Conservation (phyloP, 2,113 vertebrate species). For the Mormyrus iriodes region DNA sequence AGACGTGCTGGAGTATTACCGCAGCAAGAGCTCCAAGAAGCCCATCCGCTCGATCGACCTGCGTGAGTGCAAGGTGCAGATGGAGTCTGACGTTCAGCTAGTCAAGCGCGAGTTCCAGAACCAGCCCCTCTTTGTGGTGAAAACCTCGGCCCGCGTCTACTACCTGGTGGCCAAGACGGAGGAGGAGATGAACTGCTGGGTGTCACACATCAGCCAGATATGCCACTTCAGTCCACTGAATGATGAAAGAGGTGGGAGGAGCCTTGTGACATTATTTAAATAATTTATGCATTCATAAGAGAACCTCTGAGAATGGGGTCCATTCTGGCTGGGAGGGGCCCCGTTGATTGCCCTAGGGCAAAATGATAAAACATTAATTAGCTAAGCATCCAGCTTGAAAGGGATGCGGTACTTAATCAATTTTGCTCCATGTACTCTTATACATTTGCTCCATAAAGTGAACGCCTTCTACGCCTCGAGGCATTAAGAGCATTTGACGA, state of each 20-base stretch:
- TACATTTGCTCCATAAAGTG: background rate
- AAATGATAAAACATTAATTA: background rate
- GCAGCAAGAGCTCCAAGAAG: slow-evolving; percentile 71
- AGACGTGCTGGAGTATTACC: slow-evolving; percentile 82
- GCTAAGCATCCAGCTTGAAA: background rate
- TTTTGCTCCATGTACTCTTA: background rate
- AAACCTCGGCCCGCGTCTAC: slow-evolving; percentile 76
- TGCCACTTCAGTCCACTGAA: slow-evolving; percentile 72
- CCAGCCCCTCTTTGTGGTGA: slow-evolving; percentile 79
- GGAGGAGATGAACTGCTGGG: slow-evolving; percentile 87
- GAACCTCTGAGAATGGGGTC: background rate
- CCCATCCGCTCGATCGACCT: slow-evolving; percentile 83
- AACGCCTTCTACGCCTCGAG: background rate
- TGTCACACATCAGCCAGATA: slow-evolving; percentile 80
- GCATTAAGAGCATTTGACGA: background rate
- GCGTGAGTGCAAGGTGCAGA: slow-evolving; percentile 73
- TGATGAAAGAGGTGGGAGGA: slow-evolving; percentile 12
- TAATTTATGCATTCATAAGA: background rate
- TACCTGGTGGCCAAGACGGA: slow-evolving; percentile 87
- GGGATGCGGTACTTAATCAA: background rate
- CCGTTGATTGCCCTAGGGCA: background rate
- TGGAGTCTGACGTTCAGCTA: slow-evolving; percentile 70
- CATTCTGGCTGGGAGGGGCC: background rate
- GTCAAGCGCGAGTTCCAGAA: slow-evolving; percentile 80
- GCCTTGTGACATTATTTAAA: background rate